Conservation (phyloP, 2,888 invertebrate genomes). For the Dascillus cervinus region DNA sequence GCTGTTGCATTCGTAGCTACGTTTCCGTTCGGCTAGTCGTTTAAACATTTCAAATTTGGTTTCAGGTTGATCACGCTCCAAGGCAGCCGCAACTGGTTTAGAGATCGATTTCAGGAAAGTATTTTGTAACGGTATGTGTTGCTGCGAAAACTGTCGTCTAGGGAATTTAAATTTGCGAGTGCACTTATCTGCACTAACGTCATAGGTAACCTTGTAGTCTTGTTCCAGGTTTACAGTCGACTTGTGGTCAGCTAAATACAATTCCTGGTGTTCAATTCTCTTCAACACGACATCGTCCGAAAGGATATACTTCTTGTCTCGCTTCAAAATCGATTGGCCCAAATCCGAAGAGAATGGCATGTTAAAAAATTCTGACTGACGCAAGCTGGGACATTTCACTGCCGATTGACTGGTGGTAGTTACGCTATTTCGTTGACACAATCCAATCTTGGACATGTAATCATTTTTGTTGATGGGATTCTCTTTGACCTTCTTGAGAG, state of each 20-base stretch:
- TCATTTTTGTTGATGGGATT: slow-evolving; percentile 17
- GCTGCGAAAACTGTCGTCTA: no score
- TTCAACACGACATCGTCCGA: slow-evolving; percentile 21
- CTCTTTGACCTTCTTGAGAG: slow-evolving; percentile 5
- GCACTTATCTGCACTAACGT: slow-evolving; percentile 7
- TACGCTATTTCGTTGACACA: slow-evolving; percentile 16
- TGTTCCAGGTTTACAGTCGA: slow-evolving; percentile 5
- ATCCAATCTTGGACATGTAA: slow-evolving; percentile 22
- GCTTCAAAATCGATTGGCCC: slow-evolving; percentile 24
- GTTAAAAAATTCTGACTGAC: slow-evolving; percentile 16
- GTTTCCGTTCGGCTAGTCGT: no score
- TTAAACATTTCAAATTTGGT: no score
- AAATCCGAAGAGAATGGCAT: slow-evolving; percentile 34
- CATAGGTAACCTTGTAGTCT: slow-evolving; percentile 4
- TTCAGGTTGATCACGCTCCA: no score
- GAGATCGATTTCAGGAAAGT: slow-evolving; percentile 10
- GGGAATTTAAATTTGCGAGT: slow-evolving; percentile 21
- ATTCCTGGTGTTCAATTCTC: slow-evolving; percentile 27
- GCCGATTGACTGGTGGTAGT: no score
- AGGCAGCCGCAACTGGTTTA: no score
- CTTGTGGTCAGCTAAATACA: slow-evolving; percentile 29
- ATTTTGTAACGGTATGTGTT: slow-evolving; percentile 12
- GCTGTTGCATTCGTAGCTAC: no score
- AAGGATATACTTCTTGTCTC: slow-evolving; percentile 22
- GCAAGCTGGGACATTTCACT: no score